Conservation (phyloP, 2,797 vertebrate genomes). For the Acanthurus leucopareius region DNA sequence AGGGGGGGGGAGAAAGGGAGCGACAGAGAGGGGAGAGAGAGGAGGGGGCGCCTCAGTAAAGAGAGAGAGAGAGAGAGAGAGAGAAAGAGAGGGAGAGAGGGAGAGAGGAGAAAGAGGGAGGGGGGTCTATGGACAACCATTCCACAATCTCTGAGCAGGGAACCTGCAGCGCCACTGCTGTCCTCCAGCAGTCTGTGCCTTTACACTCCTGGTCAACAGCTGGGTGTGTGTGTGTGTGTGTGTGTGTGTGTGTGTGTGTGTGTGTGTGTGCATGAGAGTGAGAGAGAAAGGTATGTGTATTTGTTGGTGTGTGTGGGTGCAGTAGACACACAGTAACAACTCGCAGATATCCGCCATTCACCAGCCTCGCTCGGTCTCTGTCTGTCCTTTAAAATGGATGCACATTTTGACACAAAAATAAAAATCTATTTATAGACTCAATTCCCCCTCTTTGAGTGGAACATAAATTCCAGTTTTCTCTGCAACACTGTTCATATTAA, state of each 20-base stretch:
- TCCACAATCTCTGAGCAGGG: slow-evolving; percentile 80
- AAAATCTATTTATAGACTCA: slow-evolving; percentile 75
- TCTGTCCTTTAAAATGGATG: slow-evolving; percentile 81
- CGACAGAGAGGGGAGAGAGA: slow-evolving; percentile 49
- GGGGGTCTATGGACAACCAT: slow-evolving; percentile 73
- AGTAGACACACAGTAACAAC: slow-evolving; percentile 66
- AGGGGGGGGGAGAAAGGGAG: slow-evolving; percentile 35
- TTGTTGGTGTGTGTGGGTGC: slow-evolving; percentile 15
- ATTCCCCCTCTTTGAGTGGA: slow-evolving; percentile 68
- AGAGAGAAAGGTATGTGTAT: neutral
- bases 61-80: slow-evolving; percentile 19
- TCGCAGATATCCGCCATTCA: slow-evolving; percentile 77
- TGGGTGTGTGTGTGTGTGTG: slow-evolving; percentile 43
- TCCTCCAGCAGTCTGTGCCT: slow-evolving; percentile 78
- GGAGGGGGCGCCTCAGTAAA: slow-evolving; percentile 39
- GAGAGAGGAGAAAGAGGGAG: slow-evolving; percentile 16
- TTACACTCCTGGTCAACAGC: slow-evolving; percentile 74
- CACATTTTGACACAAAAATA: slow-evolving; percentile 81
- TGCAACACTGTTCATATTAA: slow-evolving; percentile 18
- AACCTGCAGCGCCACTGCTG: slow-evolving; percentile 78
- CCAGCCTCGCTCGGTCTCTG: slow-evolving; percentile 67
- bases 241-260: slow-evolving; percentile 31
- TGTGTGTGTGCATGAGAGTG: slow-evolving; percentile 33
- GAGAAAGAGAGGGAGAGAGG: neutral
- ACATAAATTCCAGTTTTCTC: slow-evolving; percentile 59